Base-by-base conservation (phyloP, 2,797 vertebrate genomes). In the Siniperca scherzeri region DNA sequence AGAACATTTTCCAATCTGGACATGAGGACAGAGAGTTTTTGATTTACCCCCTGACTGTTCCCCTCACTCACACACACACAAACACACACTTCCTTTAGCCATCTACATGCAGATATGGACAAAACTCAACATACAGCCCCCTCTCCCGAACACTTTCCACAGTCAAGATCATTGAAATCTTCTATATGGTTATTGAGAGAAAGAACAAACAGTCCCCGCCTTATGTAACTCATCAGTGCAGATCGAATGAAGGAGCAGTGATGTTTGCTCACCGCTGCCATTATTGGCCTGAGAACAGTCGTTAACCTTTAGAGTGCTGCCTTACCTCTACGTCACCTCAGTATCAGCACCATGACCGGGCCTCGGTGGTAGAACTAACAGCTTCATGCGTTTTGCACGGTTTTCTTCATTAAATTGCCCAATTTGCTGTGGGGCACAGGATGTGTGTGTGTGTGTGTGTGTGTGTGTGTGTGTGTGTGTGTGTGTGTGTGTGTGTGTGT, bases 251-350 rank as follows among this genome's bases (percentile, higher is more conserved):
- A 83, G 81, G 74, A 73, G 77, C 83, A 9, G 67, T 61, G 73
- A 69, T 93, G 93, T 94, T 94, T 94, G 88, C 92, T 93, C 82
- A 90, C 55, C 12, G 76, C 81, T 80, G 81, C 75, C 90, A 87
- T 91, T 91, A 92, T 89, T 87, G 89, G 83, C 77, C 61, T 17
- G 77, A 85, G 68, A 91, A 77, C 60, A 30, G 86, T 92, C 92
- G 70, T 94, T 93, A 94, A 92, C 92, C 93, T 94, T 94, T 90
- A 90, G 78, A 88, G 68, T 38, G 60, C 83, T 52, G 85, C 83
- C 89, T 92, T 89, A 74, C 86, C 88, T 75, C 80, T 0, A 52
- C 89, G 79, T 91, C 92, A 89, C 81, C 87, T 61, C 73, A 0
- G 40, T 84, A 64, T 91, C 91, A 84, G 75, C 73, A 4, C 48